These are phyloP conservation scores for Amblyopsis rosae DNA, from an alignment of 2,113 vertebrate species.

Conservation along the genomic window DNA sequence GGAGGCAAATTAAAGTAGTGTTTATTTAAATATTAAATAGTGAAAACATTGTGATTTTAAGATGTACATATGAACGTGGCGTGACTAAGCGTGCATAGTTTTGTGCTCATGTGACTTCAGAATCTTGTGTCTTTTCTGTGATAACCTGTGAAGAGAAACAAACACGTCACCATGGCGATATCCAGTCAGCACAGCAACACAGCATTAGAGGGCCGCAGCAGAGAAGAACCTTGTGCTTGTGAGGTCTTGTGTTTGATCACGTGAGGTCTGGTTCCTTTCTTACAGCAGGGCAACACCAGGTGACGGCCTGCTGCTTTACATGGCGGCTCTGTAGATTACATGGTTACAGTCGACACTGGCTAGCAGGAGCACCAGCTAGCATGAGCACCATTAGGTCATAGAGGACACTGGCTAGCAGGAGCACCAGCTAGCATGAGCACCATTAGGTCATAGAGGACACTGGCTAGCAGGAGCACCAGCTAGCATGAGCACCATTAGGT, in stretches of 20 bases:
- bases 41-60: conserved; percentile 56
- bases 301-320: conserved; percentile 35
- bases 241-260: conserved; percentile 59
- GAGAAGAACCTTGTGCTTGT: conserved; percentile 57
- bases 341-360: neutral
- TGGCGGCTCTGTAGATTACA: conserved; percentile 46
- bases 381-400: too few species aligned
- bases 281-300: conserved; percentile 26
- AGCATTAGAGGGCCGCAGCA: neutral
- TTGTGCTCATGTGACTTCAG: conserved; percentile 69
- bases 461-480: too few species aligned
- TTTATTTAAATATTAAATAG: conserved; percentile 65
- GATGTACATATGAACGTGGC: conserved; percentile 37
- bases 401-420: too few species aligned
- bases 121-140: conserved; percentile 69
- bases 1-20: conserved; percentile 43
- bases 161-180: neutral
- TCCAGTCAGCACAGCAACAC: neutral
- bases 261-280: conserved; percentile 48
- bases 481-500: too few species aligned
- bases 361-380: too few species aligned
- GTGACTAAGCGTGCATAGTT: conserved; percentile 36
- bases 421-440: too few species aligned
- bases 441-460: too few species aligned
- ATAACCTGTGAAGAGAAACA: conserved; percentile 54